Percentiles rank a stretch among this genome's conserved stretches.
phyloP scores from a whole-genome alignment of 2,797 vertebrate species.

The Perodicticus potto region DNA sequence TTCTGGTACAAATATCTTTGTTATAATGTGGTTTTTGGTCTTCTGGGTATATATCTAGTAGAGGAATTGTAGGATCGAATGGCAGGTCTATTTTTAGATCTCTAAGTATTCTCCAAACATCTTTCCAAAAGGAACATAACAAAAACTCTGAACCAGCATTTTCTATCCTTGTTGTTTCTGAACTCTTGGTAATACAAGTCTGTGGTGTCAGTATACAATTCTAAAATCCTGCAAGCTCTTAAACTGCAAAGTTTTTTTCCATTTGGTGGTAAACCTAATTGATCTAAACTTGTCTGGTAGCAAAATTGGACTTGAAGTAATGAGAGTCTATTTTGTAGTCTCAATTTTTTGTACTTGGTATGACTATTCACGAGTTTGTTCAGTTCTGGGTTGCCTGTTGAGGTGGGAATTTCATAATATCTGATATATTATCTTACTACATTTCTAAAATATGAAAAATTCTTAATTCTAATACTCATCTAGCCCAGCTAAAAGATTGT shows the following conservation, averaged over 20 bases:
- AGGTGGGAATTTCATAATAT: neutral
- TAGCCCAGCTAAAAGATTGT: neutral
- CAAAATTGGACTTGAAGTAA: neutral
- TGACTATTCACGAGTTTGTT: neutral
- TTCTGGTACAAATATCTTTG: too few species aligned
- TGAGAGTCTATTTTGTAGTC: neutral
- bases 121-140: too few species aligned
- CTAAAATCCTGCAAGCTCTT: slow-evolving; percentile 12
- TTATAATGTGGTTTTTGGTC: too few species aligned
- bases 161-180: slow-evolving; percentile 41
- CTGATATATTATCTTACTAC: neutral
- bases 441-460: slow-evolving; percentile 49
- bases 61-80: too few species aligned
- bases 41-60: too few species aligned
- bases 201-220: neutral
- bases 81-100: too few species aligned
- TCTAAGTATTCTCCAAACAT: too few species aligned
- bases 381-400: neutral
- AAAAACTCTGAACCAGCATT: neutral
- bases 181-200: neutral
- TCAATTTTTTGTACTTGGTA: neutral
- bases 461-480: neutral
- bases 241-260: neutral
- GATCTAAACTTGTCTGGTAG: neutral
- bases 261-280: slow-evolving; percentile 30